Conservation (phyloP, 2,888 invertebrate species). For the Parasteatoda lunata region DNA sequence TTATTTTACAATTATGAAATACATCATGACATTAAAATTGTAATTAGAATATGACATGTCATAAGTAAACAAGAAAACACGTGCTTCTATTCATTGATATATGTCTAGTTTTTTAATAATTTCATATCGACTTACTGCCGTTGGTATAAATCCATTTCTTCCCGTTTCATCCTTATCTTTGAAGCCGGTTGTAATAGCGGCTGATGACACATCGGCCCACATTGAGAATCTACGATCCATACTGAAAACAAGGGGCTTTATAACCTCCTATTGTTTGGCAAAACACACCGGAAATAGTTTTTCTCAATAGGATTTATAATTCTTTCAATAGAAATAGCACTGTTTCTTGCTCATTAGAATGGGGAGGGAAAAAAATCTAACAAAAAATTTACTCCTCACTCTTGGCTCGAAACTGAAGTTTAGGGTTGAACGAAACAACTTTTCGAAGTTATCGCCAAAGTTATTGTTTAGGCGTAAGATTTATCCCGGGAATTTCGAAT, state of each 20-base stretch:
- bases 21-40: no score
- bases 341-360: constrained; percentile 35
- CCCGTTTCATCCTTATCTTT: constrained; percentile 68
- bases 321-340: constrained; percentile 49
- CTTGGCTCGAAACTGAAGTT: constrained; percentile 33
- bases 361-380: constrained; percentile 14
- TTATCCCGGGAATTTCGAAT: no score
- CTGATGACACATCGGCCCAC: constrained; percentile 71
- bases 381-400: constrained; percentile 30
- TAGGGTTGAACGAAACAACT: constrained; percentile 5
- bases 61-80: no score
- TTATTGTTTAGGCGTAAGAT: neutral
- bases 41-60: no score
- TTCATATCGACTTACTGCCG: constrained; percentile 26
- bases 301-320: constrained; percentile 41
- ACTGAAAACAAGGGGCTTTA: constrained; percentile 34
- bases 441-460: constrained; percentile 3
- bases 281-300: constrained; percentile 56
- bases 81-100: no score
- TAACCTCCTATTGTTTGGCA: constrained; percentile 67
- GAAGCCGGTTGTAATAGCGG: constrained; percentile 69
- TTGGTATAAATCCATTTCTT: constrained; percentile 65
- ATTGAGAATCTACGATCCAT: constrained; percentile 70
- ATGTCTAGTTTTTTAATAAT: neutral
- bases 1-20: no score